phyloP scores from a whole-genome alignment of 1,140 invertebrate species.

The Heliothis virescens region DNA sequence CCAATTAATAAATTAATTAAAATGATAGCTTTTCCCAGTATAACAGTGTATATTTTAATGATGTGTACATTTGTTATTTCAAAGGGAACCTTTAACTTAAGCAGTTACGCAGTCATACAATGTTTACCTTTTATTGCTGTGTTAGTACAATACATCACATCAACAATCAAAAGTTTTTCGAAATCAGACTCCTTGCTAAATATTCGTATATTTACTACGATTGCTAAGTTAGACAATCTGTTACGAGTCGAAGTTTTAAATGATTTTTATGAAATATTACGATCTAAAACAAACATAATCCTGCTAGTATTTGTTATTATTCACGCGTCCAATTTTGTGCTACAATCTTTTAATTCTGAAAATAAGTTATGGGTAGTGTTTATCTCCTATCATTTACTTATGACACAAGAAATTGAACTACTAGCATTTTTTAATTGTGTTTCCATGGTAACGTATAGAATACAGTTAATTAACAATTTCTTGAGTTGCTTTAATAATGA shows the following conservation, averaged over 20 bases:
- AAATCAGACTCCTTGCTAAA: not conserved
- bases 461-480: not conserved
- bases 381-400: not conserved
- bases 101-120: too few relatives aligned
- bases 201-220: not conserved
- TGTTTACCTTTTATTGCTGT: not conserved
- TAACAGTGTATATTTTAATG: too few relatives aligned
- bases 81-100: not conserved
- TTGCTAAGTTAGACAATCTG: not conserved
- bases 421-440: not conserved
- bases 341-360: not conserved
- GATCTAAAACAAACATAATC: not conserved
- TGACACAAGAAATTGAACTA: not conserved
- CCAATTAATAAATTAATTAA: too few relatives aligned
- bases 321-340: not conserved
- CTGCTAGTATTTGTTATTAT: not conserved
- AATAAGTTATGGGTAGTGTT: not conserved
- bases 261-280: constrained; percentile 4
- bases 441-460: not conserved
- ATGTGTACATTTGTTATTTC: not conserved
- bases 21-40: too few relatives aligned
- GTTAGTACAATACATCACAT: not conserved
- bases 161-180: not conserved
- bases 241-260: not conserved
- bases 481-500: not conserved